Base-by-base conservation (phyloP, 2,113 vertebrate species). In the Erythrolamprus reginae region DNA sequence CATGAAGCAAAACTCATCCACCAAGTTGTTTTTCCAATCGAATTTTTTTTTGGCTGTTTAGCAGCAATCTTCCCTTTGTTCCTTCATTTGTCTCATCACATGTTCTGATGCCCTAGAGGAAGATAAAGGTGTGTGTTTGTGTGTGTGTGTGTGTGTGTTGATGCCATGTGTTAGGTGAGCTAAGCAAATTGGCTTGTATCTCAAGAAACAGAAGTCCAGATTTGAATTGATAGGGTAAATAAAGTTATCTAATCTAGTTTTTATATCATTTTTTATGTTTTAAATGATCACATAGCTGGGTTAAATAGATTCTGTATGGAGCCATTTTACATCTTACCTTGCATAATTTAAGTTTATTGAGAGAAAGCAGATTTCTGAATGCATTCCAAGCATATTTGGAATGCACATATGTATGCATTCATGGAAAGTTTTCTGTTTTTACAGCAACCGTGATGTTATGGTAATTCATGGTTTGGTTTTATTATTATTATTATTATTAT, bases 361-460 rank as follows among this genome's bases (percentile, higher is more conserved):
- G 87, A 83, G 51, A 87, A 86, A 89, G n/a, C 84, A 87, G 77
- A 47, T 50, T 87, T 89, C 45, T 61, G 47, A 61, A 87, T 47
- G 26, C n/a, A 87, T 84, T 89, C 52, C 53, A 84, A 33, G 88
- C 92, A 85, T 45, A 4, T 82, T 12, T 53, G 61, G 84, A 90
- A 89, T 50, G 26, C 33, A 45, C 23, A 82, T 77, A 21, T 58
- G 52, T 83, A 17, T 92, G 1, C 55, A 45, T 88, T 88, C 65
- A 83, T 58, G 53, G 86, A 84, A 88, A n/a, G 6, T 42, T 87
- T 87, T 87, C 12, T 38, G 10, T 82, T 77, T 77, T 83, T 82
- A 91, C 52, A 83, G 24, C 87, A 88, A 58, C 70, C 61, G 58
- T 91, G 13, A 55, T 87, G 84, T 52, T 87, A 82, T 56, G 70